Evolutionary conservation across 2,113 vertebrate species (phyloP).

Genomic region (Aldabrachelys gigantea): DNA sequence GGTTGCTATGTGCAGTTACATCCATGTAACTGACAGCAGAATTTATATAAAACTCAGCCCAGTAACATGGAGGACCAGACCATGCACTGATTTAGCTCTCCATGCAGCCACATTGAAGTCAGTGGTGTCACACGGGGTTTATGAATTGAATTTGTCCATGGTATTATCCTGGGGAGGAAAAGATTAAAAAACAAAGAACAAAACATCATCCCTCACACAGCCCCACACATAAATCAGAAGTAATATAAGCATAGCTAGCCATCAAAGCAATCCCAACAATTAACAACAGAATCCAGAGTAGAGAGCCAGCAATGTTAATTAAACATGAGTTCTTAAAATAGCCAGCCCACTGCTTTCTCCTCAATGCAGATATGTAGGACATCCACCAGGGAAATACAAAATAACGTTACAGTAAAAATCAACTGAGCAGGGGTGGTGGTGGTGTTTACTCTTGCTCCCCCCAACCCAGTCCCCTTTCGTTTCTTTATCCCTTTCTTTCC

Average conservation of each 20-base stretch:
- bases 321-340: neutral
- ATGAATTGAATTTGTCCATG: neutral
- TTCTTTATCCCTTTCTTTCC: neutral
- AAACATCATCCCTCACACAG: neutral
- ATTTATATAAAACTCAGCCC: neutral
- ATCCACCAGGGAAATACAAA: neutral
- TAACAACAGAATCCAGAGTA: neutral
- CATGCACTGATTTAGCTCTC: neutral
- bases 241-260: neutral
- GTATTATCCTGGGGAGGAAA: constrained; percentile 29
- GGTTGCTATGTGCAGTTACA: neutral
- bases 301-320: neutral
- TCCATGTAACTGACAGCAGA: neutral
- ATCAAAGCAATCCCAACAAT: neutral
- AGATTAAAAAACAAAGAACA: neutral
- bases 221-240: neutral
- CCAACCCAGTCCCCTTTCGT: neutral
- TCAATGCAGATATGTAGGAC: neutral
- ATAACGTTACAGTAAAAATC: neutral
- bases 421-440: rapidly evolving
- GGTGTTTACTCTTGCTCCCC: neutral
- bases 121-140: neutral
- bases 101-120: neutral
- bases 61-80: neutral
- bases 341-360: neutral